Percentiles rank a stretch among this genome's conserved stretches.
phyloP scores from a whole-genome alignment of 2,113 vertebrate genomes.

The Hypomesus transpacificus region DNA sequence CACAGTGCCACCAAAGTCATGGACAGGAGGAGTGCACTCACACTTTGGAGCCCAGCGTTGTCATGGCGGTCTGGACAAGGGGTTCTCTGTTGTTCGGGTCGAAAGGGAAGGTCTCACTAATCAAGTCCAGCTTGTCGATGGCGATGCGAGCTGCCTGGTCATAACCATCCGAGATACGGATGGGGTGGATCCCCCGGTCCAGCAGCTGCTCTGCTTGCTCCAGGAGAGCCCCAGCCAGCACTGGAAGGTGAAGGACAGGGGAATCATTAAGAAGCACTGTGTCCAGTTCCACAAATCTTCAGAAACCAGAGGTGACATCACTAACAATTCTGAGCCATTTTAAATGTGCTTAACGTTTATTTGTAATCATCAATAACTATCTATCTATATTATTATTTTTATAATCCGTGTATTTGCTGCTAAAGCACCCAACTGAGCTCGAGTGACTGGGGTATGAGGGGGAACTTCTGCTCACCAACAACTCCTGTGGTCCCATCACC shows the following conservation, averaged over 20 bases:
- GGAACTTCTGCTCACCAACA: slow-evolving; percentile 78
- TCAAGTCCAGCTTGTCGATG: slow-evolving; percentile 86
- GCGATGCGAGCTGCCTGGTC: slow-evolving; percentile 91
- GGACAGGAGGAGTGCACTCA: slow-evolving; percentile 58
- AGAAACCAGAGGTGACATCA: neutral
- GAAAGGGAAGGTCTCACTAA: slow-evolving; percentile 86
- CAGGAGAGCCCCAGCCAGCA: slow-evolving; percentile 89
- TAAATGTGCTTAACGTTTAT: no score
- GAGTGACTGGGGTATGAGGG: neutral
- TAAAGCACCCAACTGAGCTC: neutral
- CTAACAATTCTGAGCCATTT: neutral
- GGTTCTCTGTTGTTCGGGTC: slow-evolving; percentile 84
- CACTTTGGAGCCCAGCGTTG: slow-evolving; percentile 97
- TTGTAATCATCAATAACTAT: no score
- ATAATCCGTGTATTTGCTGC: neutral
- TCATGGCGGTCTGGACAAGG: slow-evolving; percentile 95
- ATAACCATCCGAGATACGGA: slow-evolving; percentile 92
- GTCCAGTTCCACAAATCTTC: neutral
- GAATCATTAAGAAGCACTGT: neutral
- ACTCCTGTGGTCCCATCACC: slow-evolving; percentile 98
- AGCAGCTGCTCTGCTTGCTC: slow-evolving; percentile 93
- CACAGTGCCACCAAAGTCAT: no score
- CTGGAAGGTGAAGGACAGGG: slow-evolving; percentile 55
- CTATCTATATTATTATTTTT: neutral
- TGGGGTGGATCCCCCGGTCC: slow-evolving; percentile 94